phyloP scores from a whole-genome alignment of 2,888 invertebrate species.

The Drosophila cognata region DNA sequence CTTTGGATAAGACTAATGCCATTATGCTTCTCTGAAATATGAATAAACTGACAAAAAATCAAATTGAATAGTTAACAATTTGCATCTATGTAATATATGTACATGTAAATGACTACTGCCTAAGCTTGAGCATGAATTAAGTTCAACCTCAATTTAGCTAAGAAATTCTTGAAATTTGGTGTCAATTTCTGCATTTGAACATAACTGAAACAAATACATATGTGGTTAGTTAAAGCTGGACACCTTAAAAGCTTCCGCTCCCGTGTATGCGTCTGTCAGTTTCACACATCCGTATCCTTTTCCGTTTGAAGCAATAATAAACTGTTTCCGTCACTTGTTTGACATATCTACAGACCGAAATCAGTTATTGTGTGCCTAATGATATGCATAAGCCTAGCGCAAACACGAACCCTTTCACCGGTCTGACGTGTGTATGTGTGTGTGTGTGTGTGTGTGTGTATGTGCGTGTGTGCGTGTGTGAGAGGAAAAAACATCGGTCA shows the following conservation, averaged over 20 bases:
- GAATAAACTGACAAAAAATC: background rate
- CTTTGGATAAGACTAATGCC: background rate
- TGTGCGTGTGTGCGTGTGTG: slow-evolving; percentile 16
- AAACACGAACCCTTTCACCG: slow-evolving; percentile 70
- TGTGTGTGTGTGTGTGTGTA: slow-evolving; percentile 9
- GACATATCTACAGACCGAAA: slow-evolving; percentile 70
- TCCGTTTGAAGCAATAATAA: slow-evolving; percentile 79
- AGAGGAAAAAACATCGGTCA: slow-evolving; percentile 25
- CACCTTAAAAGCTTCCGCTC: slow-evolving; percentile 20
- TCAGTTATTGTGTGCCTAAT: slow-evolving; percentile 70
- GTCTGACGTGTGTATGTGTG: slow-evolving; percentile 7
- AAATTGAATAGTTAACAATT: background rate
- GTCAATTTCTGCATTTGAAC: background rate
- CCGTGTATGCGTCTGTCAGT: slow-evolving; percentile 33
- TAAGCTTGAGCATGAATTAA: background rate
- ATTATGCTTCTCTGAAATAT: background rate
- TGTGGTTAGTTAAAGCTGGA: slow-evolving; percentile 18
- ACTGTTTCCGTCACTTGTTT: slow-evolving; percentile 79
- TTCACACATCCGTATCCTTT: slow-evolving; percentile 77
- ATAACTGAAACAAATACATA: slow-evolving; percentile 28
- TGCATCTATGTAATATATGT: background rate
- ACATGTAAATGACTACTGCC: background rate
- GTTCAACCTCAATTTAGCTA: background rate
- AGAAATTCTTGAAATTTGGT: background rate
- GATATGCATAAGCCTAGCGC: slow-evolving; percentile 70